A percentile compares a stretch with the other conserved stretches of the same genome.
phyloP scores from a whole-genome alignment of 2,888 invertebrate species.

The Dorcus parallelipipedus region DNA sequence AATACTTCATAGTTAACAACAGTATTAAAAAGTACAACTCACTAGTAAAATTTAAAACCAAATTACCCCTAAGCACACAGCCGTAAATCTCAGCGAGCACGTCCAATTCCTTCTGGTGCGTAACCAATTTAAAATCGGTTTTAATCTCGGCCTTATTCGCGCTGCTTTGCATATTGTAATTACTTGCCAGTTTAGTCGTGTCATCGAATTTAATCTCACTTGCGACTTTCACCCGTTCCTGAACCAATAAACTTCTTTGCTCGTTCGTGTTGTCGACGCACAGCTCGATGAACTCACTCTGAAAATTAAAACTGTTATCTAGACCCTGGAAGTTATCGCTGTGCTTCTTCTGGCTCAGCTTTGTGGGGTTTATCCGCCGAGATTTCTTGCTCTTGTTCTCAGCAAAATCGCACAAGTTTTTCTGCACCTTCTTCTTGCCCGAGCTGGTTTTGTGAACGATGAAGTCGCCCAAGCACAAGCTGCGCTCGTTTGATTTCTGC shows the following conservation, averaged over 20 bases:
- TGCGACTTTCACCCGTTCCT: conserved; percentile 30
- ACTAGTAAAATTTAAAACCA: conserved; percentile 62
- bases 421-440: conserved; percentile 32
- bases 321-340: conserved; percentile 26
- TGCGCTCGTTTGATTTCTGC: conserved; percentile 18
- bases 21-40: conserved; percentile 70
- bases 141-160: conserved; percentile 38
- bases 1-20: conserved; percentile 54
- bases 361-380: conserved; percentile 56
- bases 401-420: conserved; percentile 10
- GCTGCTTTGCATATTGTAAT: neutral
- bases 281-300: conserved; percentile 20
- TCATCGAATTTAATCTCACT: neutral
- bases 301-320: conserved; percentile 39
- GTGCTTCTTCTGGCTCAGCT: conserved; percentile 33
- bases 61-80: conserved; percentile 56
- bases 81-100: conserved; percentile 58
- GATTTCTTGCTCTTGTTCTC: conserved; percentile 33
- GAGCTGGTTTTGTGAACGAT: conserved; percentile 29
- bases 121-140: conserved; percentile 50
- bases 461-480: conserved; percentile 44
- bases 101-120: conserved; percentile 54
- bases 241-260: conserved; percentile 26
- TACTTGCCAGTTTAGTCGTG: neutral
- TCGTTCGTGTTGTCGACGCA: conserved; percentile 18